phyloP scores from a whole-genome alignment of 2,888 invertebrate genomes.

The Trachelus troglodyta region DNA sequence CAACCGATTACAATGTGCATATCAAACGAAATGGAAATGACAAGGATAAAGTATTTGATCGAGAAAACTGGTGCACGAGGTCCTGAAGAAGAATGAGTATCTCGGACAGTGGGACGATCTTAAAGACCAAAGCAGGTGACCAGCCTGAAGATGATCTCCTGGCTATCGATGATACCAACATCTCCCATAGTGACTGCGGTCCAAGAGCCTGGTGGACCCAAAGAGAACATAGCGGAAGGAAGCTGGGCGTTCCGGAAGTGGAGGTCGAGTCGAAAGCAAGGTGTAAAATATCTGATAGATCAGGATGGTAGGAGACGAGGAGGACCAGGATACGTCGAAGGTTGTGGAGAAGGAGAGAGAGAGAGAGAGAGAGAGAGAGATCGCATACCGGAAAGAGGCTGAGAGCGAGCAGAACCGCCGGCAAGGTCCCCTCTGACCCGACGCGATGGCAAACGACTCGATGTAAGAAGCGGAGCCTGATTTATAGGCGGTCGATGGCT shows the following conservation, averaged over 20 bases:
- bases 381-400: constrained; percentile 25
- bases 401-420: constrained; percentile 40
- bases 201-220: neutral
- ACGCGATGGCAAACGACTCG: constrained; percentile 52
- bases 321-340: constrained; percentile 11
- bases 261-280: neutral
- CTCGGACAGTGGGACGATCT: constrained; percentile 7
- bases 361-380: constrained; percentile 11
- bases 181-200: neutral
- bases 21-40: neutral
- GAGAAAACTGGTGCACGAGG: neutral
- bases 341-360: neutral
- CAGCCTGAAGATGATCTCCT: constrained; percentile 4
- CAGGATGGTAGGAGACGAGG: constrained; percentile 1
- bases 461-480: constrained; percentile 58
- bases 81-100: constrained; percentile 6
- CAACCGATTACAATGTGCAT: neutral
- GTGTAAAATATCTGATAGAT: neutral
- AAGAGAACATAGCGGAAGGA: neutral
- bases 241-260: neutral
- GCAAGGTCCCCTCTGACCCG: constrained; percentile 48
- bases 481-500: constrained; percentile 45
- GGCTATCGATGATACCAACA: neutral
- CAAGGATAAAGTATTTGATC: neutral
- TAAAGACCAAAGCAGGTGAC: constrained; percentile 21